These are phyloP conservation scores for Mesembrinibis cayennensis DNA, from an alignment of 2,113 vertebrate genomes.

Conservation along the genomic window DNA sequence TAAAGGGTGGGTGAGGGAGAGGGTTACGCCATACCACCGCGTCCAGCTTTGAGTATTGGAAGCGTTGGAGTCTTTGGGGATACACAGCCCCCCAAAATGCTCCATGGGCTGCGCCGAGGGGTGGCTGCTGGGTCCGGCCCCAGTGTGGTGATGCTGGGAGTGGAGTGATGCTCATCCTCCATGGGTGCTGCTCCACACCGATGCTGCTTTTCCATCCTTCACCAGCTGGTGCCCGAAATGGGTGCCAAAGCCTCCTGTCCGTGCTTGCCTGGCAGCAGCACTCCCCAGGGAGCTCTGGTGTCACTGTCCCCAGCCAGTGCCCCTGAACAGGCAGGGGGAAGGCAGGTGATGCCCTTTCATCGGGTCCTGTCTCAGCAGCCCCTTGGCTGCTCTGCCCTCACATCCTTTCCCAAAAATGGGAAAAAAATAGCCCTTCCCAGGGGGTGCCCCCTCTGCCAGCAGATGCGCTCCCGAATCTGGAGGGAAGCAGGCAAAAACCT, in stretches of 20 bases:
- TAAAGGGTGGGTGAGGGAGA: fast-evolving
- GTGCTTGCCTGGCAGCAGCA: fast-evolving
- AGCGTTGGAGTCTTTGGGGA: not conserved
- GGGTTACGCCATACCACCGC: fast-evolving
- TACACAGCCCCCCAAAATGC: fast-evolving
- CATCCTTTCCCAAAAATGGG: not conserved
- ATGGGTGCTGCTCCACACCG: fast-evolving
- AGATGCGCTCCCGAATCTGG: fast-evolving
- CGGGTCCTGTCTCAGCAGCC: not conserved
- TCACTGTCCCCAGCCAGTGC: fast-evolving
- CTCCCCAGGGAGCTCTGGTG: fast-evolving
- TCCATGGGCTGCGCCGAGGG: fast-evolving
- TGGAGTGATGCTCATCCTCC: fast-evolving
- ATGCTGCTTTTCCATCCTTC: not conserved
- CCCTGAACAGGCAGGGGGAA: not conserved
- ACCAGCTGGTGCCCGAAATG: not conserved
- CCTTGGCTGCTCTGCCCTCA: not conserved
- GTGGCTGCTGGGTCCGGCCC: fast-evolving
- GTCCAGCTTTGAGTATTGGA: fast-evolving
- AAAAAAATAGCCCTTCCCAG: not conserved
- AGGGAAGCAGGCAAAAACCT: not conserved
- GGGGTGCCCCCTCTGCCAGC: not conserved
- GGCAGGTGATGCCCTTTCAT: not conserved
- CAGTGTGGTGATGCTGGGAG: fast-evolving
- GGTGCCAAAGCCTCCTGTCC: not conserved